Evolutionary conservation across 2,888 invertebrate species (phyloP).

Genomic region (Aleiodes leptofemur): DNA sequence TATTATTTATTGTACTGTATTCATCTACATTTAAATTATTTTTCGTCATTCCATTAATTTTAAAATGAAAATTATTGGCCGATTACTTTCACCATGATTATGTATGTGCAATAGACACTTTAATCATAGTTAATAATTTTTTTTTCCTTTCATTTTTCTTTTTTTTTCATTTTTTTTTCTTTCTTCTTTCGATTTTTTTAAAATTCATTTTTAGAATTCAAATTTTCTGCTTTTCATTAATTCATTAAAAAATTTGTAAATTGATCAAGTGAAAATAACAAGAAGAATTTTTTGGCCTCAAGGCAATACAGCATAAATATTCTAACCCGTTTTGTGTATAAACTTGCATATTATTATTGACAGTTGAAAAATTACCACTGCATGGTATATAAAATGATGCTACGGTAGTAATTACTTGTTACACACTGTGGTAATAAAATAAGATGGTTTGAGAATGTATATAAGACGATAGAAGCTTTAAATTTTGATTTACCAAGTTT

Average conservation of each 20-base stretch:
- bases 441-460: slow-evolving; percentile 52
- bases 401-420: slow-evolving; percentile 23
- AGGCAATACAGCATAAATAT: slow-evolving; percentile 58
- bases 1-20: background rate
- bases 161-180: no score
- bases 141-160: no score
- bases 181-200: background rate
- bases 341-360: slow-evolving; percentile 60
- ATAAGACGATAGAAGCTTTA: slow-evolving; percentile 59
- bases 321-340: slow-evolving; percentile 51
- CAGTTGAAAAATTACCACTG: slow-evolving; percentile 53
- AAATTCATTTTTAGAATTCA: slow-evolving; percentile 1
- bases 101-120: slow-evolving; percentile 1
- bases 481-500: no score
- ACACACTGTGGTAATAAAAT: slow-evolving; percentile 28
- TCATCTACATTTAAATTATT: slow-evolving; percentile 24
- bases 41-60: background rate
- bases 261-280: slow-evolving; percentile 14
- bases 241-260: slow-evolving; percentile 7
- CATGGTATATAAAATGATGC: slow-evolving; percentile 5
- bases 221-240: background rate
- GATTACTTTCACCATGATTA: slow-evolving; percentile 21
- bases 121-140: slow-evolving; percentile 24
- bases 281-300: slow-evolving; percentile 28
- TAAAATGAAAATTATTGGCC: background rate